phyloP scores from a whole-genome alignment of 2,797 vertebrate species.

The Gouania willdenowi region DNA sequence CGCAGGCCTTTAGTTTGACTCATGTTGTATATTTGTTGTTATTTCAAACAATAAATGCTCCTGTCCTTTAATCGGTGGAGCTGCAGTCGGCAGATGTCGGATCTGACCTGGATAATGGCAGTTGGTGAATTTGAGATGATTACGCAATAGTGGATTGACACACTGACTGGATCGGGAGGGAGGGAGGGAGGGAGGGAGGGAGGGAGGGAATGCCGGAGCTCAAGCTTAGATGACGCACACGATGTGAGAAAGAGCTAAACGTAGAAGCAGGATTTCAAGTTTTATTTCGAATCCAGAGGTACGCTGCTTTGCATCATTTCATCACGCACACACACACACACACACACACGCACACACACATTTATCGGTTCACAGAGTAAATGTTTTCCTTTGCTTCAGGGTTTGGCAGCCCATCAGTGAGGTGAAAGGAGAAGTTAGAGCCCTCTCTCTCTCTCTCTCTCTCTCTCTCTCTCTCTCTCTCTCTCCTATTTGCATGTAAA shows the following conservation, averaged over 20 bases:
- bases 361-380: no score
- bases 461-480: no score
- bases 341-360: not conserved
- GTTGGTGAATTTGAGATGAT: constrained; percentile 12
- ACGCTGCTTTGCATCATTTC: not conserved
- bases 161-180: constrained; percentile 9
- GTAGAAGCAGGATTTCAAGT: not conserved
- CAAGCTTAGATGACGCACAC: not conserved
- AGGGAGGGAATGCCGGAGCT: not conserved
- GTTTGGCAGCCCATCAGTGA: not conserved
- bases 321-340: not conserved
- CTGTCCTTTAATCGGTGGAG: no score
- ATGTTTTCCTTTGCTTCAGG: no score
- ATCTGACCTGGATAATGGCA: constrained; percentile 39
- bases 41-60: no score
- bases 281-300: not conserved
- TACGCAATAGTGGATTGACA: constrained; percentile 41
- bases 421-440: not conserved
- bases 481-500: constrained; percentile 48
- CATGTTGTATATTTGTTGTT: no score
- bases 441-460: not conserved
- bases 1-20: no score
- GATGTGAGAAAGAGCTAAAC: not conserved
- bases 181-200: not conserved
- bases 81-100: no score